Percentiles rank a stretch among this genome's conserved stretches.
phyloP scores from a whole-genome alignment of 1,140 invertebrate species.

The Anastatus disparis region DNA sequence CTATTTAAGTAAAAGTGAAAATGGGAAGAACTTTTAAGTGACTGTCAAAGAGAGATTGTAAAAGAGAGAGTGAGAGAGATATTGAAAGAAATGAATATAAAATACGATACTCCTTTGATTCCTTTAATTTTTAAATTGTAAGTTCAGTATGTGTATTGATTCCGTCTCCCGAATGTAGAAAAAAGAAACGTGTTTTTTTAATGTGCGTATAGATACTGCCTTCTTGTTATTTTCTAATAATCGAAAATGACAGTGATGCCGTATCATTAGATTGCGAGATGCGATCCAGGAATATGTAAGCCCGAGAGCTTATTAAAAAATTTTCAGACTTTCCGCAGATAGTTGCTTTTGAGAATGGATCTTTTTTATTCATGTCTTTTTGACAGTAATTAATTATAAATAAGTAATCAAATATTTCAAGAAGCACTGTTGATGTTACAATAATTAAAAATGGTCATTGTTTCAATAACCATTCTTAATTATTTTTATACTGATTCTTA shows the following conservation, averaged over 20 bases:
- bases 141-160: constrained; percentile 26
- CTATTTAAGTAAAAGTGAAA: constrained; percentile 7
- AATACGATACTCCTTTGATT: constrained; percentile 34
- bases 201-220: constrained; percentile 19
- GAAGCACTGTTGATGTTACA: too few species aligned
- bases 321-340: constrained; percentile 34
- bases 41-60: too few species aligned
- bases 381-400: too few species aligned
- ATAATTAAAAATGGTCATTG: too few species aligned
- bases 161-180: constrained; percentile 31
- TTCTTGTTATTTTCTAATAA: constrained; percentile 29
- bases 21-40: constrained; percentile 5
- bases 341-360: constrained; percentile 23
- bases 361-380: constrained; percentile 14
- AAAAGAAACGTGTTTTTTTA: constrained; percentile 23
- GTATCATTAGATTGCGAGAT: constrained; percentile 21
- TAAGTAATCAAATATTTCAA: too few species aligned
- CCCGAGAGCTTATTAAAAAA: constrained; percentile 10
- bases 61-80: constrained; percentile 33
- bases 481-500: neutral
- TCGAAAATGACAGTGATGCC: constrained; percentile 21
- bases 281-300: constrained; percentile 13
- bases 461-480: too few species aligned
- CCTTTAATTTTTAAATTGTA: constrained; percentile 19
- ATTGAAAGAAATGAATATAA: constrained; percentile 20